phyloP scores from a whole-genome alignment of 2,888 invertebrate genomes.

The Trichopria drosophilae region DNA sequence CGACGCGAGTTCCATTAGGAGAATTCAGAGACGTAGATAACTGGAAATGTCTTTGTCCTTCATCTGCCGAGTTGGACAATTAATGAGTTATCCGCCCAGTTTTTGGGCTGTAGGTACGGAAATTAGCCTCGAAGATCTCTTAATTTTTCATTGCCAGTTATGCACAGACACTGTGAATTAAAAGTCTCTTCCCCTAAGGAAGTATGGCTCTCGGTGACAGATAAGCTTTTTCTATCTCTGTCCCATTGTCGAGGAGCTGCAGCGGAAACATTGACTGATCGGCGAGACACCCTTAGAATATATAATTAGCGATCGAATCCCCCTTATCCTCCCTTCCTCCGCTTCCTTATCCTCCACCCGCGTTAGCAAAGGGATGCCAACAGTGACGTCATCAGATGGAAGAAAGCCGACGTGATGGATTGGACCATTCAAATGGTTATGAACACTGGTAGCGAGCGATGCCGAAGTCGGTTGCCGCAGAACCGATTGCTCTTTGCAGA shows the following conservation, averaged over 20 bases:
- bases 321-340: neutral
- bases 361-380: conserved; percentile 51
- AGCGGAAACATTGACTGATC: conserved; percentile 60
- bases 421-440: conserved; percentile 57
- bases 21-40: no score
- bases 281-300: conserved; percentile 57
- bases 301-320: conserved; percentile 51
- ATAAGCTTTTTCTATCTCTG: conserved; percentile 57
- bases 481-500: no score
- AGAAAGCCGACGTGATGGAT: conserved; percentile 52
- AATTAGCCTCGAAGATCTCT: conserved; percentile 37
- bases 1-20: no score
- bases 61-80: conserved; percentile 27
- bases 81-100: conserved; percentile 23
- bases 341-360: conserved; percentile 30
- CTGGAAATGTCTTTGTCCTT: no score
- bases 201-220: conserved; percentile 52
- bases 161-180: conserved; percentile 47
- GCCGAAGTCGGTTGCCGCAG: conserved; percentile 40
- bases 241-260: conserved; percentile 54
- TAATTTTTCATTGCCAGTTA: conserved; percentile 53
- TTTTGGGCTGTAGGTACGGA: conserved; percentile 21
- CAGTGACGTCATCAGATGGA: conserved; percentile 52
- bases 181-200: conserved; percentile 52
- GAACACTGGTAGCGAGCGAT: conserved; percentile 39